Base-by-base conservation (phyloP, 2,888 invertebrate species). In the Eledona agricola region DNA sequence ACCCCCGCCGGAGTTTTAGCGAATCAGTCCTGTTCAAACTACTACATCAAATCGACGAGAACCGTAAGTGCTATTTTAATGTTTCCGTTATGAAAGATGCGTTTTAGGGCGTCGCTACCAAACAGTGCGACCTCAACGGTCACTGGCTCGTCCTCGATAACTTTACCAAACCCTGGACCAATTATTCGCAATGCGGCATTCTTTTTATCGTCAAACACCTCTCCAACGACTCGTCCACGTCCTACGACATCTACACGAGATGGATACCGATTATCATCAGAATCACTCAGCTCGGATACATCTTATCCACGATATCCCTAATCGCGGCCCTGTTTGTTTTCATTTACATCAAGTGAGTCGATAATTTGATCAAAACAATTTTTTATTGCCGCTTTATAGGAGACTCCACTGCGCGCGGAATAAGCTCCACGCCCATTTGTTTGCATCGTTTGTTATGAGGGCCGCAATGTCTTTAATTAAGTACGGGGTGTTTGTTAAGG, bases 361-460 rank as follows among this genome's bases (percentile, higher is more conserved):
- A 11, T 16, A 6, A 3, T 17, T 17, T 3, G 26, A 19, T 5
- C 20, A 19, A 19, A 19, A 19, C n/a, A 19, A 19, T 5, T 5
- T 19, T 5, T 5, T 19, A 19, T 19, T 19, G n/a, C n/a, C n/a
- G n/a, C n/a, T 7, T 34, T 57, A 50, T 37, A 87, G 86, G 66
- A 81, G 82, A 62, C 73, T 87, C 13, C 79, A 83, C 59, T 87
- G 86, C 68, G 82, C 85, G 0, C 74, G 86, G 53, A 87, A 87
- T 72, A 80, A 81, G 32, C 76, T 87, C 1, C 87, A 87, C 68
- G 79, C 85, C 72, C 83, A 87, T 66, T 75, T 87, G 42, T 87
- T 87, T 71, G 71, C 80, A 0, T 86, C 86, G 1, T 86, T 85
- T 71, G 82, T 85, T 37, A 73, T 86, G 66, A 77, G 85, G 58